A percentile compares a stretch with the other conserved stretches of the same genome.
phyloP scores from a whole-genome alignment of 2,113 vertebrate genomes.

The Apistogramma diplotaenia region DNA sequence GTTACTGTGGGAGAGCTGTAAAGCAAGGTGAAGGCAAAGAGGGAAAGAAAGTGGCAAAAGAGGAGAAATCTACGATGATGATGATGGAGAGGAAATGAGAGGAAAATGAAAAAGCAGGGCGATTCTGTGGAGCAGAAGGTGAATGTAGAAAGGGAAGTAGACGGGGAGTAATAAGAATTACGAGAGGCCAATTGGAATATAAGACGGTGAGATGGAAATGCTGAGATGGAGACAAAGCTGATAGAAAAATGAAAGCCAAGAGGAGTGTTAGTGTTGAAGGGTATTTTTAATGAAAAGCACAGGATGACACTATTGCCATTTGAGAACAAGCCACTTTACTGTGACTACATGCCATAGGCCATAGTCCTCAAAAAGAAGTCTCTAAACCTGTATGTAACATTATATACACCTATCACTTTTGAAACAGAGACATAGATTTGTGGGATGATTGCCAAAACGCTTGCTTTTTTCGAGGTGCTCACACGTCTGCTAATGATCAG shows the following conservation, averaged over 20 bases:
- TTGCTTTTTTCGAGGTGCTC: not conserved
- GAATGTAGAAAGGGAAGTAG: not conserved
- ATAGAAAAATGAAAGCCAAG: not conserved
- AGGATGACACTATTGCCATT: not conserved
- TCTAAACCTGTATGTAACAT: not conserved
- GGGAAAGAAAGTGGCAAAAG: not conserved
- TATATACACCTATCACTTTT: not conserved
- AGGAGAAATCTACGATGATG: not conserved
- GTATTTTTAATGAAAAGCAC: not conserved
- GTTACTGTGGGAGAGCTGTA: conserved; percentile 2
- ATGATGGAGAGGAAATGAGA: not conserved
- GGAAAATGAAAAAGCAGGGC: not conserved
- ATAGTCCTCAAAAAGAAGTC: not conserved
- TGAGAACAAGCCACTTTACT: not conserved
- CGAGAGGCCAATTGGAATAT: not conserved
- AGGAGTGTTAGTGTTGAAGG: not conserved
- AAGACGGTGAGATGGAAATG: not conserved
- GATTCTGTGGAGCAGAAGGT: not conserved
- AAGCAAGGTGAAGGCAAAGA: conserved; percentile 22
- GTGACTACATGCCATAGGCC: not conserved
- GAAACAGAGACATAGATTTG: not conserved
- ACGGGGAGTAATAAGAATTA: not conserved
- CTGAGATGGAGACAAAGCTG: not conserved
- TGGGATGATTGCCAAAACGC: not conserved
- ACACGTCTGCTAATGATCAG: no score